Evolutionary conservation across 1,140 invertebrate species (phyloP), one percentile per base, ranked within the genome.

Genomic region (Eufriesea mexicana): DNA sequence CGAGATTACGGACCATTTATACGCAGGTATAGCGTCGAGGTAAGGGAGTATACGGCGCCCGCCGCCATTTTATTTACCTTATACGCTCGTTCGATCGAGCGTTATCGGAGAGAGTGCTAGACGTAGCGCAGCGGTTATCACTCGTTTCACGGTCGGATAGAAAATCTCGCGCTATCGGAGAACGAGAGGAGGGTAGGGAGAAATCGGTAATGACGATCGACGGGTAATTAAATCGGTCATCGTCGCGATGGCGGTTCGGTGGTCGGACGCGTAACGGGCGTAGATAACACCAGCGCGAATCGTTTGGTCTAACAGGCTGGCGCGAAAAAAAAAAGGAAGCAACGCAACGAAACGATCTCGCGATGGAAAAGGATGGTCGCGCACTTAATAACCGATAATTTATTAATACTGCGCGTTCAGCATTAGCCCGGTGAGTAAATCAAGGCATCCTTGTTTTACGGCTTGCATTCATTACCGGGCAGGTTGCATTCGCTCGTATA

Each of bases 351-450:
- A 45, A 72, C 20, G 51, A 71, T 7, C 66, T 23, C 8, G 25
- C 66, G 74, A 70, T 66, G 71, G 25, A 71, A 84, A 76, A 62
- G 57, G 61, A 88, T 70, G 73, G 62, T 51, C 74, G 70, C 61
- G 72, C 83, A 91, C 90, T 92, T 92, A 93, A 92, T 93, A 93
- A 92, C 89, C 79, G 86, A 92, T 92, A 92, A 93, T 93, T 93
- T 93, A 93, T 92, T 92, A 92, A 92, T 92, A 89, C 89, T 84
- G 85, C 79, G 35, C 76, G 81, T 84, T 86, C 84, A 84, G 85
- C 85, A 89, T 92, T 91, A 92, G 89, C 72, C 74, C 81, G 86
- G 89, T 80, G 87, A 92, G 92, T 93, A 93, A 93, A 93, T 93
- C 92, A 93, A 92, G 85, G 90, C 86, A 86, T 91, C 86, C 91